phyloP scores from a whole-genome alignment of 2,888 invertebrate genomes.

The Anthrax anthrax region DNA sequence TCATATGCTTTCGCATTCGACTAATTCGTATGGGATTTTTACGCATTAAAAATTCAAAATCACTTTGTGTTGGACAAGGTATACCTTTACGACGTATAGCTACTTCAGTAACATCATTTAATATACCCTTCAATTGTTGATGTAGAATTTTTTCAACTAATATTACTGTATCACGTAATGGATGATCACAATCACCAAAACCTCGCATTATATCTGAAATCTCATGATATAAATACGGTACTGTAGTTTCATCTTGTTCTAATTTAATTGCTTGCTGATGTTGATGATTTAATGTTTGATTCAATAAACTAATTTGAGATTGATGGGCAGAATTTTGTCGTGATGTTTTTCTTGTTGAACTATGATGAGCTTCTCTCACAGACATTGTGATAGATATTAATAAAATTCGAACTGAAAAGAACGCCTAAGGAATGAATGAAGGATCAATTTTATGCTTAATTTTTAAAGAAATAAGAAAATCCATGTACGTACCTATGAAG shows the following conservation, averaged over 20 bases:
- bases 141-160: slow-evolving; percentile 72
- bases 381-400: too few relatives aligned
- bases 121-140: slow-evolving; percentile 62
- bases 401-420: too few relatives aligned
- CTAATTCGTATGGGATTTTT: slow-evolving; percentile 65
- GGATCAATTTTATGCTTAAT: too few relatives aligned
- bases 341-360: neutral
- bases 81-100: slow-evolving; percentile 50
- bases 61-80: slow-evolving; percentile 39
- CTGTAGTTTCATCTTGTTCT: neutral
- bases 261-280: neutral
- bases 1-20: slow-evolving; percentile 58
- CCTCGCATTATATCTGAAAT: slow-evolving; percentile 83
- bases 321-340: neutral
- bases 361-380: neutral
- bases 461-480: too few relatives aligned
- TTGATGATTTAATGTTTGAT: neutral
- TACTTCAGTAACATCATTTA: slow-evolving; percentile 59
- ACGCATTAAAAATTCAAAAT: slow-evolving; percentile 70
- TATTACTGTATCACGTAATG: slow-evolving; percentile 65
- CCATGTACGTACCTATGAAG: too few relatives aligned
- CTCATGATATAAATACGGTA: slow-evolving; percentile 31
- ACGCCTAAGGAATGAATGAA: too few relatives aligned
- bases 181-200: slow-evolving; percentile 78
- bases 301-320: neutral